Percentiles rank a stretch among this genome's conserved stretches.
Conservation (phyloP, 2,888 invertebrate species). For the Drosophila pullipes region DNA sequence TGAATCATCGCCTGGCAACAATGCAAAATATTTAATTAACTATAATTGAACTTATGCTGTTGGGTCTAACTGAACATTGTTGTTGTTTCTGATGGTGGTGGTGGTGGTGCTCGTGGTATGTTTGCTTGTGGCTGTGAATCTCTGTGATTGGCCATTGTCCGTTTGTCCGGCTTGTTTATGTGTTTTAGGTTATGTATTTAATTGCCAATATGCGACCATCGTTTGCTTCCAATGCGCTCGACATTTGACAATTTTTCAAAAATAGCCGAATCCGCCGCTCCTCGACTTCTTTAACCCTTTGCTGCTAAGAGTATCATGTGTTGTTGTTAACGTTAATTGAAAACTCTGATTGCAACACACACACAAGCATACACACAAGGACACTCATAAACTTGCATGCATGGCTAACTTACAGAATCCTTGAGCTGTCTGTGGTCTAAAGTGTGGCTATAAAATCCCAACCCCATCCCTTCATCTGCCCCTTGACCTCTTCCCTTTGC, state of each 20-base stretch:
- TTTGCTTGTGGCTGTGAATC: conserved; percentile 32
- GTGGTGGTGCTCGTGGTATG: conserved; percentile 14
- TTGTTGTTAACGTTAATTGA: conserved; percentile 72
- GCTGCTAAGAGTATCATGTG: conserved; percentile 33
- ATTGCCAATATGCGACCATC: conserved; percentile 32
- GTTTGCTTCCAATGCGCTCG: conserved; percentile 9
- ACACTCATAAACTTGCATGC: conserved; percentile 20
- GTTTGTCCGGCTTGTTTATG: background rate
- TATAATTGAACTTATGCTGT: conserved; percentile 74
- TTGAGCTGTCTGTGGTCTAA: conserved; percentile 49
- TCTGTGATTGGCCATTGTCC: conserved; percentile 36
- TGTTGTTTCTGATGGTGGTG: conserved; percentile 37
- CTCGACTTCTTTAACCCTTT: background rate
- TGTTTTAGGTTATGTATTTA: conserved; percentile 20
- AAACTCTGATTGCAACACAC: conserved; percentile 64
- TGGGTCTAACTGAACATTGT: conserved; percentile 21
- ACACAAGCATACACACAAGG: conserved; percentile 17
- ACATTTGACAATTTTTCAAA: conserved; percentile 31
- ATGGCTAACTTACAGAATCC: conserved; percentile 25
- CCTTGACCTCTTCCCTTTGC: background rate
- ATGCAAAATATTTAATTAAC: conserved; percentile 83
- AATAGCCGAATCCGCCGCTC: background rate
- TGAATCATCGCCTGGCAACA: conserved; percentile 54
- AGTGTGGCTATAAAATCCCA: conserved; percentile 20
- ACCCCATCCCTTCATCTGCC: no score